Base-by-base conservation (phyloP, 2,797 vertebrate genomes). In the Acanthornis magna region DNA sequence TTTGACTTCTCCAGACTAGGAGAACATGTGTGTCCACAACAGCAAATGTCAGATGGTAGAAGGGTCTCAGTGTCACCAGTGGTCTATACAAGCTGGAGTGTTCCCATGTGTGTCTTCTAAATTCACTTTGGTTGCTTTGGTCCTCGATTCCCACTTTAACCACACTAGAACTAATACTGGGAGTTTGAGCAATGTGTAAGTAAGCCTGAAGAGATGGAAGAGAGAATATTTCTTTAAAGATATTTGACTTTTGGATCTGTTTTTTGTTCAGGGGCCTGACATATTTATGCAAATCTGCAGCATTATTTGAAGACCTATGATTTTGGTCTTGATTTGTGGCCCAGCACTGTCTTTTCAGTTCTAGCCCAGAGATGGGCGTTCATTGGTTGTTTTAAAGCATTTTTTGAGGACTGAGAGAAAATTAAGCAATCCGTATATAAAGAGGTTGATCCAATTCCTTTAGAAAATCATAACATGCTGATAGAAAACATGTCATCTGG, bases 21-120 rank as follows among this genome's bases (percentile, higher is more conserved):
- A 61, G n/a, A 72, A 72, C 0, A 0, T 66, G 25, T 45, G 5
- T 55, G 11, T 9, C 30, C 36, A 42, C 25, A 48, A 10, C 30
- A 75, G 40, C 26, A 47, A 88, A 42, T 11, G 10, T 77, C 58
- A 43, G 38, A 48, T 27, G 47, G 13, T 13, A 75, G 7, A 32
- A 61, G 8, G 1, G 5, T 55, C 21, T 25, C 65, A 42, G 51
- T n/a, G 11, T 22, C 40, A 83, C 20, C 61, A 48, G 13, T 34
- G 20, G 47, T 32, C 55, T 65, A 8, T 13, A 32, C 4, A 25
- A 51, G 4, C 42, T 86, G 32, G 13, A 76, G 6, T 32, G 20
- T 4, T 72, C 29, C 40, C 19, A 68, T 10, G 4, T 5, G 2
- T 12, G 12, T 66, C 29, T n/a, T 66, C 20, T 55, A 22, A 34